Base-by-base conservation (phyloP, 2,888 invertebrate species). In the Acanthacorydalis orientalis region DNA sequence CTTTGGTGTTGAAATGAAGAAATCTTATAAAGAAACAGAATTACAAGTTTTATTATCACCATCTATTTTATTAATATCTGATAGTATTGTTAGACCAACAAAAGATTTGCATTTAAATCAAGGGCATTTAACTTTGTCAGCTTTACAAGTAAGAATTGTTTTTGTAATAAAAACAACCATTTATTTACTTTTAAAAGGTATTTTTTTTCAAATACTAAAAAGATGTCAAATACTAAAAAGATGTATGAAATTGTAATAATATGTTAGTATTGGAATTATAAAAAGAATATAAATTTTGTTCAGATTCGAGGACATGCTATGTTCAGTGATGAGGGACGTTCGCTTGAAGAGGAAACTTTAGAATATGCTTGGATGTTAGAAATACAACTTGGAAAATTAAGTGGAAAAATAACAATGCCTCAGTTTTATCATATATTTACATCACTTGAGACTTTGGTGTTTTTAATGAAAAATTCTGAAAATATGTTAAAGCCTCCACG, bases 311-410 rank as follows among this genome's bases (percentile, higher is more conserved):
- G 96, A 0, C 92, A 95, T 63, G 93, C 92, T 1, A 88, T 93
- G 81, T 98, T 97, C 61, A 96, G 96, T 55, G 89, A 89, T 59
- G 80, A 88, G 48, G 92, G 90, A 47, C 75, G 92, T 51, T 79
- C 82, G 8, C 71, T 95, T 15, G 91, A 93, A 57, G 85, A 92
- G 63, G 96, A 96, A 57, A 95, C 96, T 0, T 67, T 97, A 14
- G 98, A 98, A 63, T 98, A 98, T 63, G 91, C 87, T 0, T 98
- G 98, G 98, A 72, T 96, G 56, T 79, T 97, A 57, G 97, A 98
- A 64, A 75, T 93, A 4, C 90, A 93, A 56, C 65, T 97, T 40
- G 97, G 97, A 0, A 92, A 95, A 63, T 67, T 98, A 12, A 88
- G 85, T 31, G 96, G 95, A 0, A 84, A 90, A 59, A 69, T 97